A percentile compares a stretch with the other conserved stretches of the same genome.
phyloP scores from a whole-genome alignment of 2,113 vertebrate genomes.

The Sphaerodactylus townsendi region DNA sequence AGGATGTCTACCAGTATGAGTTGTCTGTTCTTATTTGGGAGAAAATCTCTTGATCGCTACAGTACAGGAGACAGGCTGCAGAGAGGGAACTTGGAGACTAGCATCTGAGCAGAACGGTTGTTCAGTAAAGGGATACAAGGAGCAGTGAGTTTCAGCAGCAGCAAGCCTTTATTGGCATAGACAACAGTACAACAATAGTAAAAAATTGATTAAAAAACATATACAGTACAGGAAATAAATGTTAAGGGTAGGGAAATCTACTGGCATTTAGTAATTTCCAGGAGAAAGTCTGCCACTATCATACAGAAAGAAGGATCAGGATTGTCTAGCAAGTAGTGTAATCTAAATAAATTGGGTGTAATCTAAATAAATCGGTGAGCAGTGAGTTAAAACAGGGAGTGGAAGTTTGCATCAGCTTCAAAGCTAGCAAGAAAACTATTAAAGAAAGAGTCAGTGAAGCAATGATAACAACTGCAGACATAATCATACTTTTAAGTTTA shows the following conservation, averaged over 20 bases:
- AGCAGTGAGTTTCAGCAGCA: no score
- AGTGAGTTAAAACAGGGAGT: not conserved
- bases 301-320: no score
- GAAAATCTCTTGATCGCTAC: slow-evolving; percentile 53
- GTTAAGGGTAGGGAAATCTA: no score
- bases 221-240: no score
- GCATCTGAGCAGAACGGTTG: slow-evolving; percentile 37
- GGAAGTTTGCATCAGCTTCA: slow-evolving; percentile 15
- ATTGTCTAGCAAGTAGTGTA: no score
- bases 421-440: slow-evolving; percentile 18
- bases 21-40: slow-evolving; percentile 63
- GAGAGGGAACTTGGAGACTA: slow-evolving; percentile 43
- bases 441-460: slow-evolving; percentile 18
- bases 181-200: no score
- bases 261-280: no score
- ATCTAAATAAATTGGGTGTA: no score
- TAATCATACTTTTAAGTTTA: not conserved
- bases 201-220: no score
- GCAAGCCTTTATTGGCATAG: no score
- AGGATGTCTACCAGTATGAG: slow-evolving; percentile 47
- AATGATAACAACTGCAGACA: not conserved
- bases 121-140: slow-evolving; percentile 51
- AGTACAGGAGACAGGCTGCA: slow-evolving; percentile 52
- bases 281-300: no score
- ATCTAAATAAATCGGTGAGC: no score